Conservation (phyloP, 2,888 invertebrate genomes). For the Syrista parreyssii region DNA sequence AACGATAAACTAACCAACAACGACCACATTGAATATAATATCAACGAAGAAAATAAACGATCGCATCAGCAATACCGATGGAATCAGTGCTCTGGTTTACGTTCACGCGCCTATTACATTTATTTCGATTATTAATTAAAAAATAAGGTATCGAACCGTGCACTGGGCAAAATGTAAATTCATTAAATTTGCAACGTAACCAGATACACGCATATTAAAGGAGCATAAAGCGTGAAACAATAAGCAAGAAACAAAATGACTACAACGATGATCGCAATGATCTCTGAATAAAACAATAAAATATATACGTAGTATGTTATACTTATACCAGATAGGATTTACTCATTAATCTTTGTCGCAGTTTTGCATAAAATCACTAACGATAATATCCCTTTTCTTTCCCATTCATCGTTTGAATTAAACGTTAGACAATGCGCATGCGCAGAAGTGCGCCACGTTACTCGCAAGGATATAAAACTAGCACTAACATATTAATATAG, state of each 20-base stretch:
- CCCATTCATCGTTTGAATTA: not conserved
- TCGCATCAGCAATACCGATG: not conserved
- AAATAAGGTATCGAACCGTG: not conserved
- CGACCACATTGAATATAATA: not conserved
- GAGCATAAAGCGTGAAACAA: not conserved
- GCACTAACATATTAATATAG: constrained; percentile 7
- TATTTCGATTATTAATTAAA: not conserved
- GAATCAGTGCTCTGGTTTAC: not conserved
- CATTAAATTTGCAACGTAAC: not conserved
- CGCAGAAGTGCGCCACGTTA: not conserved
- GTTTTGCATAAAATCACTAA: constrained; percentile 20
- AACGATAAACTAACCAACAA: not conserved
- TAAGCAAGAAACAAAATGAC: not conserved
- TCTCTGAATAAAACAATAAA: constrained; percentile 7
- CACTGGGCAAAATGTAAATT: not conserved
- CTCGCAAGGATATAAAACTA: constrained; percentile 9
- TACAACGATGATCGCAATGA: not conserved
- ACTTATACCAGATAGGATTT: not conserved
- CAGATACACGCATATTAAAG: not conserved
- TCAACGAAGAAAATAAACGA: not conserved
- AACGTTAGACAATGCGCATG: not conserved
- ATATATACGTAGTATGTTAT: constrained; percentile 1
- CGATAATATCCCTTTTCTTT: constrained; percentile 9
- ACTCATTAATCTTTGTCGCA: not conserved
- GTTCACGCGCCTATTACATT: not conserved